Base-by-base conservation (phyloP, 2,888 invertebrate genomes). In the Ethmia dodecea region DNA sequence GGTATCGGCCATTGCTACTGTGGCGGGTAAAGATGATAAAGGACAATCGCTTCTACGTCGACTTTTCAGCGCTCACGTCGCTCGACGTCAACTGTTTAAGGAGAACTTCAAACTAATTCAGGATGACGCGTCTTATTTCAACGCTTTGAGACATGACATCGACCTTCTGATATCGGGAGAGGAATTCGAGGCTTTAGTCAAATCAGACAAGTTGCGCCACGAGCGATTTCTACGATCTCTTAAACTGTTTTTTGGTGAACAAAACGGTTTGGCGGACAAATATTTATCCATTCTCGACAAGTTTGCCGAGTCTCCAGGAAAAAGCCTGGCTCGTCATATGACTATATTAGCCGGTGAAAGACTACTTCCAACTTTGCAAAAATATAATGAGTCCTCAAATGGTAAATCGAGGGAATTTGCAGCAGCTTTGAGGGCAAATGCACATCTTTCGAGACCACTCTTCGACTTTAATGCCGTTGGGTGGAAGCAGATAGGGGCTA, bases 101-200 rank as follows among this genome's bases (percentile, higher is more conserved):
- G 56, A 59, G 28, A 64, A 65, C n/a, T 66, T 74, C 30, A 37
- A 43, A 3, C 37, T 70, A 0, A 47, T 51, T 0, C 55, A 58
- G 26, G 60, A 58, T 9, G 57, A 69, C 24, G 62, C 49, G 1
- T 68, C 76, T 0, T 71, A 68, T 24, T 2, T 70, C 1, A 80
- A 80, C 39, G 72, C 57, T 0, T 40, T 80, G 6, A 65, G 60
- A 12, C 76, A 79, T 28, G 61, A 75, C 11, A 38, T 51, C 1
- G 31, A 37, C 2, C 39, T 66, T 2, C 47, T 77, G 0, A 38
- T 48, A 5, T 25, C 42, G 2, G 54, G 60, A 0, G 43, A 49
- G 6, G 40, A 55, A n/a, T 48, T 64, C 4, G 37, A 57, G 3
- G 27, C 44, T 16, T 16, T 65, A 5, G 31, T 51, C 2, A 25